Evolutionary conservation across 30 jellyfish, hydroid and myxozoan species (phyloP).

Genomic region (Aurelia sp.): DNA sequence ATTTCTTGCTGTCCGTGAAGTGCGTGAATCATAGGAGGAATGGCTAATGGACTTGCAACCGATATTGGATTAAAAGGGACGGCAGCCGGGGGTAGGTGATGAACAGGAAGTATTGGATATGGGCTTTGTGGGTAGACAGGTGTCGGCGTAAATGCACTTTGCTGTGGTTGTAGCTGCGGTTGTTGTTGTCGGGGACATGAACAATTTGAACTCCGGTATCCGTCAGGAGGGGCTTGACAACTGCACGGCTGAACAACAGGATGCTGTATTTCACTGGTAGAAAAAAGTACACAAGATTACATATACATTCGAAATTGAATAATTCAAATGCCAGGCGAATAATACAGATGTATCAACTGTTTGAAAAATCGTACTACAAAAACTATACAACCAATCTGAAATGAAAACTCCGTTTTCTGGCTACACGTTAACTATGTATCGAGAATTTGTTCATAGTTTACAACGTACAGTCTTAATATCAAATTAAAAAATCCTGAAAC

Average conservation of each 20-base stretch:
- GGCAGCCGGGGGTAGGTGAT: conserved; percentile 54
- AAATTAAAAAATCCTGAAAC: too few species aligned
- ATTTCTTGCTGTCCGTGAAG: conserved; percentile 62
- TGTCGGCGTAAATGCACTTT: conserved; percentile 33
- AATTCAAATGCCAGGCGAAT: too few species aligned
- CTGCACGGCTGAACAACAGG: conserved; percentile 57
- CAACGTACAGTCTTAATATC: too few species aligned
- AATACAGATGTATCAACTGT: too few species aligned
- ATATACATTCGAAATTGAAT: too few species aligned
- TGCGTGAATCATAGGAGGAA: conserved; percentile 45
- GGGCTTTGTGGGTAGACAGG: conserved; percentile 60
- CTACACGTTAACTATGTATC: too few species aligned
- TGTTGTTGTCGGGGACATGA: conserved; percentile 58
- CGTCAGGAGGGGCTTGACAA: conserved; percentile 57
- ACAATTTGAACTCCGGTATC: conserved; percentile 47
- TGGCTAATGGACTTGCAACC: conserved; percentile 55
- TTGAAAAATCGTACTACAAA: too few species aligned
- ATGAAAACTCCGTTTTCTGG: too few species aligned
- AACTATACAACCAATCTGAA: too few species aligned
- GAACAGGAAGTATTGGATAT: conserved; percentile 61
- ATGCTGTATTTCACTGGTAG: neutral
- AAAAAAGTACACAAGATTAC: too few species aligned
- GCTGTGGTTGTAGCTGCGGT: conserved; percentile 21
- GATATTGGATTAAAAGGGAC: conserved; percentile 65
- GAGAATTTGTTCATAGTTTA: too few species aligned